Conservation (phyloP, 2,797 vertebrate genomes). For the Taeniopygia guttata region DNA sequence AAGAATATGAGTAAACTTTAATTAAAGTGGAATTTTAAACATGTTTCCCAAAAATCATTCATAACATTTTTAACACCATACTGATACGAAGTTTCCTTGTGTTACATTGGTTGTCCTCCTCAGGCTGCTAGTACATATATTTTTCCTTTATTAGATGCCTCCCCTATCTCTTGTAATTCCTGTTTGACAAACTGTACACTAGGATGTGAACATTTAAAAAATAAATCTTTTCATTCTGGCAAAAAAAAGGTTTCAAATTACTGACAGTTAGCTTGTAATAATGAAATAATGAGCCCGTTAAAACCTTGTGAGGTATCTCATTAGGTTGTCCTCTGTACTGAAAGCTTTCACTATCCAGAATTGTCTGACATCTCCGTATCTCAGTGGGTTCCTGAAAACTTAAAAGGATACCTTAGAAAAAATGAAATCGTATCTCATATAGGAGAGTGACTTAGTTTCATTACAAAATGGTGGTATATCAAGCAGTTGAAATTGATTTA, state of each 20-base stretch:
- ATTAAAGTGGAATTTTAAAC: neutral
- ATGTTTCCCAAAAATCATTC: neutral
- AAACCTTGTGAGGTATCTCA: neutral
- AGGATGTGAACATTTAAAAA: neutral
- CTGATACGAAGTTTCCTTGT: neutral
- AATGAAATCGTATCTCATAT: neutral
- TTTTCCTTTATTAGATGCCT: neutral
- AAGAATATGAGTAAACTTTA: neutral
- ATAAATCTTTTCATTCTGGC: neutral
- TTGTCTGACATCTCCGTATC: neutral
- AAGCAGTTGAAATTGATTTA: neutral
- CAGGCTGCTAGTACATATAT: neutral
- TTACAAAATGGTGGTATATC: neutral
- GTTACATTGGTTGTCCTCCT: neutral
- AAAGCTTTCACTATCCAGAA: neutral
- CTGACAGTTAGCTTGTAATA: neutral
- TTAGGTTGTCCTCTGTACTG: neutral
- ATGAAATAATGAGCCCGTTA: neutral
- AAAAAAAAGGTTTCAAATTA: neutral
- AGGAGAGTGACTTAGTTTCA: neutral
- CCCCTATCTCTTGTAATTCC: neutral
- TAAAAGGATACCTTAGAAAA: neutral
- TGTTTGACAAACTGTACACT: neutral
- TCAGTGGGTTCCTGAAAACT: neutral
- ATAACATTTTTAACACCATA: neutral